phyloP scores from a whole-genome alignment of 2,113 vertebrate genomes.

The Dendropsophus ebraccatus region DNA sequence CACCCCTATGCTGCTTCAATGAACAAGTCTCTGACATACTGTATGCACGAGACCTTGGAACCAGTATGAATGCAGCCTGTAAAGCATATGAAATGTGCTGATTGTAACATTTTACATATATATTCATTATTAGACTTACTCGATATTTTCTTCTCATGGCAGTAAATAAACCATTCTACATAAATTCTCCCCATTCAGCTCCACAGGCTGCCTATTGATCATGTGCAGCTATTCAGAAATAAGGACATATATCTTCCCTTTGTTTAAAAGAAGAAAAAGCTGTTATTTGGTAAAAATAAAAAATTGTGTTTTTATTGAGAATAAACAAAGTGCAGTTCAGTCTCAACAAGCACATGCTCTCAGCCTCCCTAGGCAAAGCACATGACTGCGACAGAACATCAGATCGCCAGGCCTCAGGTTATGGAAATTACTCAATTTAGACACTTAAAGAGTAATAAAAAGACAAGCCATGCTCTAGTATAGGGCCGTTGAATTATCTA shows the following conservation, averaged over 20 bases:
- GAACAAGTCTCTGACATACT: no score
- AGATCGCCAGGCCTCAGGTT: constrained; percentile 23
- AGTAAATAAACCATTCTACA: background rate
- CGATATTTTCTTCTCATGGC: background rate
- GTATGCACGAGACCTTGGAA: no score
- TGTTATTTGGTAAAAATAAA: constrained; percentile 26
- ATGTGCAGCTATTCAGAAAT: constrained; percentile 25
- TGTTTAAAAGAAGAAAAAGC: constrained; percentile 9
- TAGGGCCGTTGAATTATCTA: background rate
- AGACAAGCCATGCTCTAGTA: background rate
- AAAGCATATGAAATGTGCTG: background rate
- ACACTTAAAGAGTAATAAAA: constrained; percentile 4
- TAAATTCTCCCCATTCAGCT: background rate
- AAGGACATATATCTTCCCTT: constrained; percentile 49
- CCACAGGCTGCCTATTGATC: constrained; percentile 4
- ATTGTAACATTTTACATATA: background rate
- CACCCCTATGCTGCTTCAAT: no score
- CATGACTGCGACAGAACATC: constrained; percentile 46
- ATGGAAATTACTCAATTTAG: background rate
- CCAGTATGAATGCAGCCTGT: background rate
- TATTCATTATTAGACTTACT: background rate
- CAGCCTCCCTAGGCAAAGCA: constrained; percentile 27
- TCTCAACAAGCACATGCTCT: constrained; percentile 43
- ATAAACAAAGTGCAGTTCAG: background rate
- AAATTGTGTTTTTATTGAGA: constrained; percentile 34